Percentiles rank a stretch among this genome's conserved stretches.
Evolutionary conservation across 1,140 invertebrate species (phyloP).

Genomic region (Zaprionus lachaisei): DNA sequence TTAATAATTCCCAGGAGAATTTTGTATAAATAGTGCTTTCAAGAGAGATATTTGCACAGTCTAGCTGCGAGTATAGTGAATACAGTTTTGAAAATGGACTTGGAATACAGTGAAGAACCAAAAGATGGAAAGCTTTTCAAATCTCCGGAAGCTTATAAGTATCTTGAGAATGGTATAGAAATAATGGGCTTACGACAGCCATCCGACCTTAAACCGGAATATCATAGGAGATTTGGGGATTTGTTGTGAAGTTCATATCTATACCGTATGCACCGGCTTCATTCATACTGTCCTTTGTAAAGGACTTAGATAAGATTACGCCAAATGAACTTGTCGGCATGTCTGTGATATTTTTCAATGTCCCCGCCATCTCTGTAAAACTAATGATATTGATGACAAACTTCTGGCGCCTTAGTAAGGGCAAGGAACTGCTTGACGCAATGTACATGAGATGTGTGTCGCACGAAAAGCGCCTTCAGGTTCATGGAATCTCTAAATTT

Average conservation of each 20-base stretch:
- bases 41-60: not conserved
- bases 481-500: slow-evolving; percentile 26
- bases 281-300: slow-evolving; percentile 15
- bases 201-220: not conserved
- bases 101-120: not conserved
- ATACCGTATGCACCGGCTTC: slow-evolving; percentile 27
- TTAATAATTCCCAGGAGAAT: not conserved
- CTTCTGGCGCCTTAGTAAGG: slow-evolving; percentile 25
- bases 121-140: not conserved
- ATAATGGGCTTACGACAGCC: slow-evolving; percentile 7
- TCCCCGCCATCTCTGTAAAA: slow-evolving; percentile 19
- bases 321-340: slow-evolving; percentile 36
- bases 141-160: not conserved
- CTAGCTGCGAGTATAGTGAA: not conserved
- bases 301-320: slow-evolving; percentile 14
- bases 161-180: not conserved
- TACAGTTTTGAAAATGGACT: not conserved
- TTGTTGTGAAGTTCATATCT: not conserved
- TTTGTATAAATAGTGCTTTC: not conserved
- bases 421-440: slow-evolving; percentile 21
- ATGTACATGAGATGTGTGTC: slow-evolving; percentile 41
- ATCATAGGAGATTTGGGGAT: not conserved
- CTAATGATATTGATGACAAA: slow-evolving; percentile 8
- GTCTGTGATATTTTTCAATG: slow-evolving; percentile 49
- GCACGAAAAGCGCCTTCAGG: slow-evolving; percentile 6